These are phyloP conservation scores for Ptychoptera albimana DNA, from an alignment of 2,888 invertebrate genomes.

Conservation along the genomic window DNA sequence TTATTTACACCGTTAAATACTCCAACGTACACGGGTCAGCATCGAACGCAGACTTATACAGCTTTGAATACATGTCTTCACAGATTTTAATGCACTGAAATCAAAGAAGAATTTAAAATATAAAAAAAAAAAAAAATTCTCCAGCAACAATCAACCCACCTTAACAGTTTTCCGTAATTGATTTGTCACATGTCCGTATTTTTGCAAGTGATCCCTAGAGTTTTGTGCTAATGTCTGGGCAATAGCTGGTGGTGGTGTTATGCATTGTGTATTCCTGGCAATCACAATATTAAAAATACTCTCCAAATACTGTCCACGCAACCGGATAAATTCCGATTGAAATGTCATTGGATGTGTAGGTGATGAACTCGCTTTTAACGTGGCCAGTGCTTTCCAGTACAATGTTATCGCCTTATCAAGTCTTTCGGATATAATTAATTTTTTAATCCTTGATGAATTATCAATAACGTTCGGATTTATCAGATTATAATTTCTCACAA, in stretches of 20 bases:
- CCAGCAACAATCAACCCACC: conserved; percentile 27
- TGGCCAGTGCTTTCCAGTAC: conserved; percentile 48
- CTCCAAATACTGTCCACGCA: conserved; percentile 61
- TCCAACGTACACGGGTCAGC: conserved; percentile 64
- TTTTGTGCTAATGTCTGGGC: conserved; percentile 67
- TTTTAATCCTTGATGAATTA: conserved; percentile 16
- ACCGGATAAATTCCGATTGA: conserved; percentile 58
- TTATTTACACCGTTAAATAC: conserved; percentile 47
- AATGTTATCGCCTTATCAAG: conserved; percentile 37
- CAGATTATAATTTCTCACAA: conserved; percentile 22
- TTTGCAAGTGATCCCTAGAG: conserved; percentile 59
- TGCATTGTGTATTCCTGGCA: conserved; percentile 41
- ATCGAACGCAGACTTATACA: conserved; percentile 74
- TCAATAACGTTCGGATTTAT: conserved; percentile 19
- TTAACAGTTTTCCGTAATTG: conserved; percentile 61
- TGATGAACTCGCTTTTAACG: conserved; percentile 30
- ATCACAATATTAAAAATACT: conserved; percentile 31
- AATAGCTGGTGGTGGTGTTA: conserved; percentile 86
- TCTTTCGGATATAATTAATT: conserved; percentile 34
- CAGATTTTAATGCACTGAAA: conserved; percentile 38
- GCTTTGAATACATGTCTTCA: conserved; percentile 54
- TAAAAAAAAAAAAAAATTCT: neutral
- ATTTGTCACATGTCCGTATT: conserved; percentile 63
- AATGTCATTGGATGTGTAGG: conserved; percentile 36
- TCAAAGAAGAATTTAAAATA: neutral